Base-by-base conservation (phyloP, 2,888 invertebrate species). In the Erebia epiphron region DNA sequence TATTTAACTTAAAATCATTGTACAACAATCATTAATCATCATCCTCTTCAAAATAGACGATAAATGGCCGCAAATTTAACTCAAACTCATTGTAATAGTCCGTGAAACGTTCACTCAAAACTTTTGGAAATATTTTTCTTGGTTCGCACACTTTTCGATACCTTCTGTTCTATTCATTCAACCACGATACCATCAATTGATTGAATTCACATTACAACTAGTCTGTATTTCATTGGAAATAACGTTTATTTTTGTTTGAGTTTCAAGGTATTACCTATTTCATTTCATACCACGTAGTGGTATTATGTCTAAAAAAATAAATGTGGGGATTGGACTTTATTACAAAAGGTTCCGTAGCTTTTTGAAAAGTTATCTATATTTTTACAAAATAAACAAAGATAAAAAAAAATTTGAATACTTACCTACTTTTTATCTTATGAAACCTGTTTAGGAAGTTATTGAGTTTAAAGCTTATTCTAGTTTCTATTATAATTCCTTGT, bases 41-140 rank as follows among this genome's bases (percentile, higher is more conserved):
- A 77, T 73, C 76, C 76, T 80, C 79, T 81, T 80, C 85, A 88
- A 90, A 90, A 88, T 84, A 82, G 85, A 86, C 86, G 68, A 87
- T 90, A 92, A 92, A 90, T 89, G 88, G 86, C 92, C 92, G 86
- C 92, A 92, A 89, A 82, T 84, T 85, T 82, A 83, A 85, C 75
- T 74, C 76, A 73, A 75, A 76, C 69, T 78, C 71, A 74, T 85
- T 86, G 86, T 83, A 79, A 86, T 79, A 80, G 80, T 82, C 83
- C 86, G 85, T 87, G 83, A 88, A 90, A 90, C 90, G 82, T 82
- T 78, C 82, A 75, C 78, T 80, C 77, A 77, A 80, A 83, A 80
- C 78, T 77, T 78, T 78, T 72, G 73, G 74, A 79, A 77, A 82
- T 78, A 80, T 80, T 79, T 82, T 18, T 56, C 56, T 91, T 89